Evolutionary conservation across 2,888 invertebrate species (phyloP).

Genomic region (Scaptomyza tumidula): DNA sequence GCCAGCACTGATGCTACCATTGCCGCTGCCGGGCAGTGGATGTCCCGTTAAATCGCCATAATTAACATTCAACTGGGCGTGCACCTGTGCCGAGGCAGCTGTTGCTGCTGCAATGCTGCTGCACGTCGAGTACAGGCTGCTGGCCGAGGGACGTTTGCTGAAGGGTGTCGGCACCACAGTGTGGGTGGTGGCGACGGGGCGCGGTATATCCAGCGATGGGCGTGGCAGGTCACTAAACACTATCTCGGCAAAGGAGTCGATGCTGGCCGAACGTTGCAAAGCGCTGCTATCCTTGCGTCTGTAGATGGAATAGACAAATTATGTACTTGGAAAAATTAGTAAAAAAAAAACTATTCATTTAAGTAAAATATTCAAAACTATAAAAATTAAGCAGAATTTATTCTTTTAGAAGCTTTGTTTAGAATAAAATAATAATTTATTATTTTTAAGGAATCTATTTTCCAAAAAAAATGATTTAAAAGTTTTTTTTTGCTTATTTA

Average conservation of each 20-base stretch:
- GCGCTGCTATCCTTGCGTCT: constrained; percentile 83
- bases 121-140: constrained; percentile 82
- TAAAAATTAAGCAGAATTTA: no score
- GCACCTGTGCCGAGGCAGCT: constrained; percentile 68
- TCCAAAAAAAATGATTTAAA: no score
- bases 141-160: constrained; percentile 84
- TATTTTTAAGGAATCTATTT: no score
- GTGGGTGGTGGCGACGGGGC: constrained; percentile 59
- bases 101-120: constrained; percentile 68
- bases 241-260: constrained; percentile 91
- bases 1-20: constrained; percentile 61
- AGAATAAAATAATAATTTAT: no score
- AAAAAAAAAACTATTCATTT: no score
- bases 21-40: constrained; percentile 8
- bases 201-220: constrained; percentile 82
- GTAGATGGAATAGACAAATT: constrained; percentile 29
- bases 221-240: constrained; percentile 87
- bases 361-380: background rate
- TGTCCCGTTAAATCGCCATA: constrained; percentile 63
- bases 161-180: constrained; percentile 70
- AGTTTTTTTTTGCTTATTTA: no score
- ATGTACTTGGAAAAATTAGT: background rate
- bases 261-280: constrained; percentile 91
- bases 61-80: constrained; percentile 83
- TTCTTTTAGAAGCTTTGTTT: no score